phyloP scores from a whole-genome alignment of 2,113 vertebrate genomes.

The Sphyrna mokarran region DNA sequence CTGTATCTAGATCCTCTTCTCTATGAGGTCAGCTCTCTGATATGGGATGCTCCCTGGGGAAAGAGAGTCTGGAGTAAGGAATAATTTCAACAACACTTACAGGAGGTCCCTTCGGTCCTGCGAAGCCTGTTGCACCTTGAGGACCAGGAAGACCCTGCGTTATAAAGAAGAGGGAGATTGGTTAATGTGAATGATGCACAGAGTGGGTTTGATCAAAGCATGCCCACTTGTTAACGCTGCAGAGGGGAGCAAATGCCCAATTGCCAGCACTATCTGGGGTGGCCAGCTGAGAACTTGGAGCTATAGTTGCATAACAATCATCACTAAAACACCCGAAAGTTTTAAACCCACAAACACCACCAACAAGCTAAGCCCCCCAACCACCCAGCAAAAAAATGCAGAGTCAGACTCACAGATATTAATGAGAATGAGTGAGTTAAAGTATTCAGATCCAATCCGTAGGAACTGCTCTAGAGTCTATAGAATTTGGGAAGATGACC shows the following conservation, averaged over 20 bases:
- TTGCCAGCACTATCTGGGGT: neutral
- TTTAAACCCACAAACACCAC: neutral
- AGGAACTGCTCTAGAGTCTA: too few relatives aligned
- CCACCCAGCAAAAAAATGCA: neutral
- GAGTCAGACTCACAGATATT: neutral
- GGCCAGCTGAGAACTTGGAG: neutral
- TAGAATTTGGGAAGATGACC: too few relatives aligned
- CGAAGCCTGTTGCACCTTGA: conserved; percentile 95
- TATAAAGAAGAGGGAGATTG: neutral
- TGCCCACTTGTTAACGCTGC: neutral
- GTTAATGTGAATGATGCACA: neutral
- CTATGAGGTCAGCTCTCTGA: neutral
- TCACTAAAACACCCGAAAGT: neutral
- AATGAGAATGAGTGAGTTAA: neutral
- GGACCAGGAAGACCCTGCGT: conserved; percentile 85
- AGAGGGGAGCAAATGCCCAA: neutral
- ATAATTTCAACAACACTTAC: conserved; percentile 60
- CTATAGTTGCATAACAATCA: neutral
- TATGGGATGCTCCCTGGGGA: too few relatives aligned
- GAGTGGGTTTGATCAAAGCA: neutral
- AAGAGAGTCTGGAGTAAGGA: neutral
- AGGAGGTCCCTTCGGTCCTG: conserved; percentile 93
- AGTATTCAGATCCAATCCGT: neutral
- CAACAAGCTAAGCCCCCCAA: neutral
- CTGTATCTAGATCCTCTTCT: neutral